Evolutionary conservation across 2,797 vertebrate genomes (phyloP).

Genomic region (Argya squamiceps): DNA sequence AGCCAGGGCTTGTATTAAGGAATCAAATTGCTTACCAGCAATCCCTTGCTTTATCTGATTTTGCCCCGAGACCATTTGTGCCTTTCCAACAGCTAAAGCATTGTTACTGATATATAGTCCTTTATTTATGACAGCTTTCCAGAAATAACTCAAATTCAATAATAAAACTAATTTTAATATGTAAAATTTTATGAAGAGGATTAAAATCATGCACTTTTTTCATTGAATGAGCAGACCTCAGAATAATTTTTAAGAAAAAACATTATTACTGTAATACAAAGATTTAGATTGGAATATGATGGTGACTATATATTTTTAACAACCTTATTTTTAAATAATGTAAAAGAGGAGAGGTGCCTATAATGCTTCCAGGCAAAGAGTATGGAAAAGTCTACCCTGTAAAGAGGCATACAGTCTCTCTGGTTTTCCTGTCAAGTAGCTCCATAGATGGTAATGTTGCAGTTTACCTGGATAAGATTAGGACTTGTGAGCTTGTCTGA

Average conservation of each 20-base stretch:
- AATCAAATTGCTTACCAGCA: neutral
- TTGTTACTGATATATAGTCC: neutral
- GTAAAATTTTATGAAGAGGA: neutral
- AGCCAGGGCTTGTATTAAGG: neutral
- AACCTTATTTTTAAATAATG: neutral
- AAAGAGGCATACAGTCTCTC: neutral
- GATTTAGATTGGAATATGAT: neutral
- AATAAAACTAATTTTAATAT: neutral
- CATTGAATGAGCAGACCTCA: neutral
- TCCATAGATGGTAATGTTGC: neutral
- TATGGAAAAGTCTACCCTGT: neutral
- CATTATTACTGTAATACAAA: neutral
- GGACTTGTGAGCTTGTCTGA: neutral
- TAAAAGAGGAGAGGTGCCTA: rapidly evolving
- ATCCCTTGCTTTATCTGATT: neutral
- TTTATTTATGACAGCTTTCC: neutral
- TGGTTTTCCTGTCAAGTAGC: neutral
- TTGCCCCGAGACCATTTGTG: neutral
- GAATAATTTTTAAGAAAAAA: neutral
- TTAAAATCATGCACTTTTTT: neutral
- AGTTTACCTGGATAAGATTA: neutral
- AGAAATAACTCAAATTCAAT: neutral
- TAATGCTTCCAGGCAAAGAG: neutral
- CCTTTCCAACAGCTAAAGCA: neutral
- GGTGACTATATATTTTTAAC: neutral